phyloP scores from a whole-genome alignment of 2,113 vertebrate genomes.

The Perccottus glenii region DNA sequence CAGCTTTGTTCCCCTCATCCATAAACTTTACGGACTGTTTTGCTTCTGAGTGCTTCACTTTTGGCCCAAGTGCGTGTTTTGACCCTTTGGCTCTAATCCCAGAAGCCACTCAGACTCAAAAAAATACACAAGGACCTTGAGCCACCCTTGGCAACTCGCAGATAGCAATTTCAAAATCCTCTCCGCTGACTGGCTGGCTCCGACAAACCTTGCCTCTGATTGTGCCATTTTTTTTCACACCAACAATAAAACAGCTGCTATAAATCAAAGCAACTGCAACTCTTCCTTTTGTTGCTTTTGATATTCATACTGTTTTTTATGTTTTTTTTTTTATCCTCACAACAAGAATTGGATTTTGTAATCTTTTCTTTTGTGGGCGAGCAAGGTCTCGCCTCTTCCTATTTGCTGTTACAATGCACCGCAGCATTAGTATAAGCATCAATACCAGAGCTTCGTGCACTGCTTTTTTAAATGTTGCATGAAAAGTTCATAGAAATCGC shows the following conservation, averaged over 20 bases:
- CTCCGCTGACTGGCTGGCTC: constrained; percentile 8
- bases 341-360: constrained; percentile 33
- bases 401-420: constrained; percentile 21
- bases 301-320: constrained; percentile 14
- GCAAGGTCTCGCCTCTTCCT: constrained; percentile 28
- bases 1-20: not conserved
- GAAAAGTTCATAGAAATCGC: constrained; percentile 20
- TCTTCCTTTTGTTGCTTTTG: constrained; percentile 2
- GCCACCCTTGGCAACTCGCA: constrained; percentile 39
- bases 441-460: constrained; percentile 17
- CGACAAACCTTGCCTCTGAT: constrained; percentile 10
- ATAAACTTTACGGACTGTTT: constrained; percentile 7
- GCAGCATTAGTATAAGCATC: constrained; percentile 13
- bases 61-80: constrained; percentile 6
- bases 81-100: constrained; percentile 38
- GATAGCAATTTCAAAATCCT: constrained; percentile 20
- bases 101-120: constrained; percentile 32
- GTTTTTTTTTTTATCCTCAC: constrained; percentile 26
- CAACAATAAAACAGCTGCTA: constrained; percentile 4
- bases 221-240: not conserved
- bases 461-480: constrained; percentile 18
- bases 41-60: constrained; percentile 21
- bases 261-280: constrained; percentile 32
- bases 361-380: constrained; percentile 13
- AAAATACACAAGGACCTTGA: constrained; percentile 32